Evolutionary conservation across 2,888 invertebrate species (phyloP).

Genomic region (Fragum whitleyi): DNA sequence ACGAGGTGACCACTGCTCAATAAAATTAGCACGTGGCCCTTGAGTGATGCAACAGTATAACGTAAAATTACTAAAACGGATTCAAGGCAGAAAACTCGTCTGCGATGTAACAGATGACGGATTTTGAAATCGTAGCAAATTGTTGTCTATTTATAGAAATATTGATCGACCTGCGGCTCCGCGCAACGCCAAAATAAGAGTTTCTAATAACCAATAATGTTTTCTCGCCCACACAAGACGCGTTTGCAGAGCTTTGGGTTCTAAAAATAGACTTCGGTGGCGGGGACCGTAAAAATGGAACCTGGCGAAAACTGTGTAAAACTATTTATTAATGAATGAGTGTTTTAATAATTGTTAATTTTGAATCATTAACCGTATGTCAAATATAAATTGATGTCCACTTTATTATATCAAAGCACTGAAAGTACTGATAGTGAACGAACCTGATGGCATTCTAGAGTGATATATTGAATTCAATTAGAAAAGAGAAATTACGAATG

Average conservation of each 20-base stretch:
- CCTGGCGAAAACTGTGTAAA: not conserved
- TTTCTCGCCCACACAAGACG: constrained; percentile 38
- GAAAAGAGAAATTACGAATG: too few relatives aligned
- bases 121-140: constrained; percentile 11
- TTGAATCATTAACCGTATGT: too few relatives aligned
- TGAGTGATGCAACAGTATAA: not conserved
- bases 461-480: too few relatives aligned
- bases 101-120: not conserved
- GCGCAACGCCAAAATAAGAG: constrained; percentile 29
- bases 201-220: constrained; percentile 37
- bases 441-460: too few relatives aligned
- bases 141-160: constrained; percentile 7
- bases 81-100: not conserved
- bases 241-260: constrained; percentile 12
- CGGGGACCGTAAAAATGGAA: not conserved
- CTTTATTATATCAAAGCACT: too few relatives aligned
- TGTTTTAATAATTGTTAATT: too few relatives aligned
- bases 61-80: too few relatives aligned
- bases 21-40: too few relatives aligned
- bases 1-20: too few relatives aligned
- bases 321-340: not conserved
- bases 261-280: constrained; percentile 22
- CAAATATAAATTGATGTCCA: too few relatives aligned
- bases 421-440: too few relatives aligned
- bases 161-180: constrained; percentile 18